Evolutionary conservation across 2,113 vertebrate genomes (phyloP).

Genomic region (Apus apus): DNA sequence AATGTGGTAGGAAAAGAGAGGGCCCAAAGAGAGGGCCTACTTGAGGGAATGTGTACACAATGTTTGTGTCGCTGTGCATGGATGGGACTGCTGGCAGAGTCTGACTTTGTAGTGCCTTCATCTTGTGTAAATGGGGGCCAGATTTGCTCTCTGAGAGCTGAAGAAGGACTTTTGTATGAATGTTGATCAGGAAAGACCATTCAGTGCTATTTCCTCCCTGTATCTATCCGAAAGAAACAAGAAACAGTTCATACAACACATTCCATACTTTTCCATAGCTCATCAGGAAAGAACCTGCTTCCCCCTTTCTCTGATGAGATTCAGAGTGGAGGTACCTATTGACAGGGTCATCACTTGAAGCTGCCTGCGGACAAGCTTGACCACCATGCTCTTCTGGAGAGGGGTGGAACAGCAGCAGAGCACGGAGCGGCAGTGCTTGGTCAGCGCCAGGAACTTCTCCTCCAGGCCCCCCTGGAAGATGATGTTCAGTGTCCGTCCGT

Average conservation of each 20-base stretch:
- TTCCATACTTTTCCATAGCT: neutral
- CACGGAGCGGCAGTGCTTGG: conserved; percentile 80
- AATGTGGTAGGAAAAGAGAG: neutral
- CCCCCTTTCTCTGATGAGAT: neutral
- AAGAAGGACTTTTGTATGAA: neutral
- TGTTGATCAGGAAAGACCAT: neutral
- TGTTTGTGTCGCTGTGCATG: neutral
- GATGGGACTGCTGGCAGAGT: neutral
- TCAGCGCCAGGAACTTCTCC: conserved; percentile 83
- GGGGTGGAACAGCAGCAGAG: conserved; percentile 91
- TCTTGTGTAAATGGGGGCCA: neutral
- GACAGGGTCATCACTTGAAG: conserved; percentile 88
- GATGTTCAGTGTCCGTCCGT: conserved; percentile 81
- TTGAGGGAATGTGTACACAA: neutral
- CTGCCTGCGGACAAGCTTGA: conserved; percentile 83
- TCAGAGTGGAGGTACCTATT: conserved; percentile 74
- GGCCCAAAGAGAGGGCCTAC: neutral
- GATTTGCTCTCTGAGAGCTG: neutral
- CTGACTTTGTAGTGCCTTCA: neutral
- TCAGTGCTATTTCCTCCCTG: neutral
- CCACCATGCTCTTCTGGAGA: conserved; percentile 88
- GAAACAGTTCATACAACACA: rapidly evolving
- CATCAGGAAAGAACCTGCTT: neutral
- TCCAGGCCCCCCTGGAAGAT: conserved; percentile 83
- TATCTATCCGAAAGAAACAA: neutral